Evolutionary conservation across 2,888 invertebrate genomes (phyloP).

Genomic region (Leucophora obtusa): DNA sequence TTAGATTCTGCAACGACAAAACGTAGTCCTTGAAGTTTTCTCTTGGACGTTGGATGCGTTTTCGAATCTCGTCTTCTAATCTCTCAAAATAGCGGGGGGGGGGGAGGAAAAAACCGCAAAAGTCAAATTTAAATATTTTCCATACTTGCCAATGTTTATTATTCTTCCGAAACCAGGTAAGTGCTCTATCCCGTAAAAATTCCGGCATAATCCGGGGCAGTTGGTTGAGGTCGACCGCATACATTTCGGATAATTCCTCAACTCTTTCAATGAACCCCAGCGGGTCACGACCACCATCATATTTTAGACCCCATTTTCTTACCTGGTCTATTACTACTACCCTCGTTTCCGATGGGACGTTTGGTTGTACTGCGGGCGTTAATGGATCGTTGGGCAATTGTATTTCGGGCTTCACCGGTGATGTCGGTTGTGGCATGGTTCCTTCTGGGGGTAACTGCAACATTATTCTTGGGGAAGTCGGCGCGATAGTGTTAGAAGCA

Average conservation of each 20-base stretch:
- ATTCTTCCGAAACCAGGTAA: conserved; percentile 18
- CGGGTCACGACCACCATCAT: background rate
- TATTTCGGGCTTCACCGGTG: too few relatives aligned
- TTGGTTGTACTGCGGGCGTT: too few relatives aligned
- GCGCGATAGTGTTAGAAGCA: background rate
- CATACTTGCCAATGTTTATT: conserved; percentile 10
- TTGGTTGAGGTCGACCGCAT: background rate
- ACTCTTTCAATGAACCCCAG: conserved; percentile 11
- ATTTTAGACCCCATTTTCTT: too few relatives aligned
- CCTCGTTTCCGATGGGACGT: too few relatives aligned
- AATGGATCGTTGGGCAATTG: too few relatives aligned
- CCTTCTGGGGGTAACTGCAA: too few relatives aligned
- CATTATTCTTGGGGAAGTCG: too few relatives aligned
- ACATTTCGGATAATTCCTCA: conserved; percentile 8
- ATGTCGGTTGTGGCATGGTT: too few relatives aligned
- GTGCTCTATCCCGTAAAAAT: background rate
- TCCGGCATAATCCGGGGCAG: conserved; percentile 3
- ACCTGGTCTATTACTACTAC: too few relatives aligned
- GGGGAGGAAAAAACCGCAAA: conserved; percentile 9
- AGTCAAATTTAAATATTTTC: conserved; percentile 6
- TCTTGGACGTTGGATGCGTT: background rate
- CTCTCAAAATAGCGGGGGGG: conserved; percentile 10
- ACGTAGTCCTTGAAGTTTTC: background rate
- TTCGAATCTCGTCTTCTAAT: conserved; percentile 21
- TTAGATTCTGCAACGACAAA: too few relatives aligned